Base-by-base conservation (phyloP, 2,888 invertebrate genomes). In the Rhaphigaster nebulosa region DNA sequence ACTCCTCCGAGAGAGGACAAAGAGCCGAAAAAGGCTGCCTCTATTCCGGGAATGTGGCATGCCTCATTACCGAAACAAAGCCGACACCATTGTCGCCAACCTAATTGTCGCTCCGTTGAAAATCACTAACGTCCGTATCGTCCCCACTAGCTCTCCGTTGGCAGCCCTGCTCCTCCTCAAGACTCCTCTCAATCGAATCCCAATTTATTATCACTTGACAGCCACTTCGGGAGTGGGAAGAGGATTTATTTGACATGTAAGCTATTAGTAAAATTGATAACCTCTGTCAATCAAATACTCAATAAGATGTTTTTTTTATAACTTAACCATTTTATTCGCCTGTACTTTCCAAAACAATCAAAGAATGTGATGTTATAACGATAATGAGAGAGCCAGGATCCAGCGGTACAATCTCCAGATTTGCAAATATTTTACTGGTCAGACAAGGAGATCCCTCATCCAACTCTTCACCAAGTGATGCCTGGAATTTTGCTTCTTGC, bases 51-150 rank as follows among this genome's bases (percentile, higher is more conserved):
- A 90, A 90, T 84, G 84, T n/a, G 38, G 87, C 90, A 90, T 56
- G 90, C 50, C 90, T 87, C 90, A 90, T 90, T 87, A 84, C 38
- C 84, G 87, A 87, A 90, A 90, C 87, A 90, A 87, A 90, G 87
- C 45, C 50, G 50, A n/a, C 26, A 70, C 89, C 87, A 87, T 90
- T 90, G 84, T 90, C 52, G 84, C 34, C 80, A 84, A 54, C 90
- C 90, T 90, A 90, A 90, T 90, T 90, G 90, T 84, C 29, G 52
- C 80, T 70, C 90, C 90, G 90, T 80, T 84, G 90, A 90, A 60
- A 90, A 90, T 90, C 90, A 60, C 90, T 80, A 88, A 88, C 88
- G 88, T 88, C 54, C 88, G 88, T 54, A 54, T 56, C 88, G 54
- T 56, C 88, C 88, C 88, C 88, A 84, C 45, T 45, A n/a, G 45